Conservation (phyloP, 2,113 vertebrate species). For the Lonchura striata region DNA sequence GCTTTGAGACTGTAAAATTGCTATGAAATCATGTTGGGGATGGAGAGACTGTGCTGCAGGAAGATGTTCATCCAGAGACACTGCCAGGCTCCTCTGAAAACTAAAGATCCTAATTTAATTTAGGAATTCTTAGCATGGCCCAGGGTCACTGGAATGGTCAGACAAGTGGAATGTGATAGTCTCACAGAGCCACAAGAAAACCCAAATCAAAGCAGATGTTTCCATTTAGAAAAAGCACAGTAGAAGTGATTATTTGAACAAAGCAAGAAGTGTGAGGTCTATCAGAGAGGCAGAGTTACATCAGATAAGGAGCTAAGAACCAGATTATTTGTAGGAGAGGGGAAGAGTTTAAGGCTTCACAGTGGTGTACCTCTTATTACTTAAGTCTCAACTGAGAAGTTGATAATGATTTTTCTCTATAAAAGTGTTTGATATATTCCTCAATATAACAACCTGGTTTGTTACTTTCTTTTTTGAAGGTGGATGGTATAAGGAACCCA, state of each 20-base stretch:
- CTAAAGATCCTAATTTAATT: not conserved
- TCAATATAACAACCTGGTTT: not conserved
- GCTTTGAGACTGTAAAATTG: not conserved
- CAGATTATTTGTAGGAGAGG: not conserved
- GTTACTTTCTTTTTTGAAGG: conserved; percentile 68
- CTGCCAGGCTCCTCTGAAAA: not conserved
- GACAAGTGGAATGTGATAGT: not conserved
- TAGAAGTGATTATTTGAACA: not conserved
- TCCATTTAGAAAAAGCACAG: not conserved
- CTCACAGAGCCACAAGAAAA: not conserved
- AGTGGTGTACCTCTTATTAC: not conserved
- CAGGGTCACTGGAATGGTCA: not conserved
- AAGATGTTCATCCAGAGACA: not conserved
- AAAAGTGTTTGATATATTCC: not conserved
- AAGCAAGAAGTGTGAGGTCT: not conserved
- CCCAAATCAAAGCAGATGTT: not conserved
- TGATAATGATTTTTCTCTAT: not conserved
- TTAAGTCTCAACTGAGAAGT: not conserved
- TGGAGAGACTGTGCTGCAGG: not conserved
- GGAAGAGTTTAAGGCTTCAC: not conserved
- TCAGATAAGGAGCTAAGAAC: not conserved
- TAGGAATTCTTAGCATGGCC: not conserved
- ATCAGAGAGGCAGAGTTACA: not conserved
- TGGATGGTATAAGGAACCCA: conserved; percentile 90
- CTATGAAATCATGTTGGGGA: not conserved